These are phyloP conservation scores for Mohoua ochrocephala DNA, from an alignment of 2,113 vertebrate species.

Conservation along the genomic window DNA sequence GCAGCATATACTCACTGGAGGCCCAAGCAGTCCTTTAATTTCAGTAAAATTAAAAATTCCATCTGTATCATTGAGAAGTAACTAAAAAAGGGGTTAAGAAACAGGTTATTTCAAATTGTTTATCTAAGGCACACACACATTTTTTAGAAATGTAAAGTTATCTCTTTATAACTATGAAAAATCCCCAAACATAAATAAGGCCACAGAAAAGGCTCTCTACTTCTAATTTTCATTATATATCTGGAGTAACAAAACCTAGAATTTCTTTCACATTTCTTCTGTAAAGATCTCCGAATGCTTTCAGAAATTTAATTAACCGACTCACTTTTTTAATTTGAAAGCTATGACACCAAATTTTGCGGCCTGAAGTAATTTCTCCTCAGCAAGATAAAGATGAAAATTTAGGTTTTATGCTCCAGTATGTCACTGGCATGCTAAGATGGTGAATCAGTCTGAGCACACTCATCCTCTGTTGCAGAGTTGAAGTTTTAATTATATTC, in stretches of 20 bases:
- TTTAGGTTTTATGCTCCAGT: not conserved
- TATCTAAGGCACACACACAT: not conserved
- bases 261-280: not conserved
- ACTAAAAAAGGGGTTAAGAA: conserved; percentile 63
- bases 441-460: not conserved
- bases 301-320: not conserved
- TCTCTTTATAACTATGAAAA: not conserved
- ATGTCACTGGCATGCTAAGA: not conserved
- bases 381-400: not conserved
- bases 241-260: not conserved
- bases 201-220: not conserved
- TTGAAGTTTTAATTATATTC: not conserved
- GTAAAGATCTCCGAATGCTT: not conserved
- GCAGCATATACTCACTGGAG: conserved; percentile 72
- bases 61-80: conserved; percentile 82
- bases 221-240: not conserved
- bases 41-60: conserved; percentile 80
- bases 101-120: not conserved
- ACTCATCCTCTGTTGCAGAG: not conserved
- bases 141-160: not conserved
- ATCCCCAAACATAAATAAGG: not conserved
- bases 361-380: not conserved
- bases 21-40: conserved; percentile 75
- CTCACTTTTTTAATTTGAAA: not conserved
- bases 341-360: not conserved